A percentile compares a stretch with the other conserved stretches of the same genome.
Evolutionary conservation across 2,113 vertebrate species (phyloP).

Genomic region (Petrocephalus zakoni): DNA sequence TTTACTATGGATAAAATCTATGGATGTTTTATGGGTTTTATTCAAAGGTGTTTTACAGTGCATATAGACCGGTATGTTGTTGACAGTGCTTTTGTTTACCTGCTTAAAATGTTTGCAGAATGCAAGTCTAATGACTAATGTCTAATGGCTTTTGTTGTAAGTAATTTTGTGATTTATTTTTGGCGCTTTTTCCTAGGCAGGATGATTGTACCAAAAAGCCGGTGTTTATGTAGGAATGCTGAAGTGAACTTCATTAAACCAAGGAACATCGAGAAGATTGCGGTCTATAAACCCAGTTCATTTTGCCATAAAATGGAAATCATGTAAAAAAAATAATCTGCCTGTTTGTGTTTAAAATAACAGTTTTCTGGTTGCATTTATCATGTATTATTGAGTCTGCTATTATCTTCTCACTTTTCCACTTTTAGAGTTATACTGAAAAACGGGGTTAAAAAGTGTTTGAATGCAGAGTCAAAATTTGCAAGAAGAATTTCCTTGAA

Average conservation of each 20-base stretch:
- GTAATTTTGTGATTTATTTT: neutral
- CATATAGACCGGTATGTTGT: neutral
- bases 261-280: neutral
- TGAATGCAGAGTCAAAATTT: neutral
- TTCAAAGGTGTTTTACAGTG: neutral
- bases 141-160: neutral
- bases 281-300: neutral
- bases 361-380: neutral
- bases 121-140: neutral
- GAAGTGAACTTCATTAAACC: slow-evolving; percentile 6
- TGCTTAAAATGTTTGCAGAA: neutral
- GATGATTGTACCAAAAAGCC: neutral
- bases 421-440: neutral
- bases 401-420: neutral
- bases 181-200: neutral
- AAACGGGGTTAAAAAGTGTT: neutral
- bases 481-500: neutral
- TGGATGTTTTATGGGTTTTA: neutral
- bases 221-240: neutral
- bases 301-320: neutral
- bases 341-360: neutral
- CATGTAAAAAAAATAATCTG: neutral
- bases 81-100: neutral
- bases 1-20: neutral
- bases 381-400: neutral